Evolutionary conservation across 2,113 vertebrate species (phyloP), one percentile per base, ranked within the genome.

Genomic region (Fulica atra): DNA sequence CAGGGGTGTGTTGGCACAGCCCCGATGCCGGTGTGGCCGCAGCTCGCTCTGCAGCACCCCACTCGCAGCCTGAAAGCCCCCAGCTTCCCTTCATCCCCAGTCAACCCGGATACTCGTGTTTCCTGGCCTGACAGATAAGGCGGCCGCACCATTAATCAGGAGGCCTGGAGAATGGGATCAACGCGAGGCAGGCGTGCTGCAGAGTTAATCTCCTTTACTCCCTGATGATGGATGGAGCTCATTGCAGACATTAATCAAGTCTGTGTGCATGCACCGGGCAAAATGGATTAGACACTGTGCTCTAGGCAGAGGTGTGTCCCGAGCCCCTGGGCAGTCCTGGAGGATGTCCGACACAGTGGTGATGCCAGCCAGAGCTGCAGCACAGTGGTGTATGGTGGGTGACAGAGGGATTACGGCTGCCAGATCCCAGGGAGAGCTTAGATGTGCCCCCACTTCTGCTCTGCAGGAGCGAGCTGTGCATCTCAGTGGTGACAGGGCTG

Each of bases 181-280:
- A 20, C 9, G 6, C 10, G 13, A 95, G 88, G 86, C 74, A 70
- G 83, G 88, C 81, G 4, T 79, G 86, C 90, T 88, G 89, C 25
- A 4, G 59, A 88, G 85, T 81, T 95, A 96, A 97, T 97, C 96
- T 97, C 60, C 91, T 96, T 96, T 95, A 40, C 83, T 97, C 87
- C 91, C 53, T 2, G 9, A 56, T 96, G 95, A 96, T 86, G 89
- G 86, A 96, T 95, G 93, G 86, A 84, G 88, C 93, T 97, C 74
- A 35, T 92, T 95, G 94, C 89, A 94, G 86, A 48, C 92, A 73
- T 93, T 97, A 97, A 97, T 97, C 95, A 92, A 97, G 81, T 87
- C 86, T 84, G 68, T 33, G 59, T 95, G 76, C 0, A 3, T 40
- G 69, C 40, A 81, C 74, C 4, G 1, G 70, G 78, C 57, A 95